Evolutionary conservation across 1,140 invertebrate genomes (phyloP).

Genomic region (Rhizoglyphus robini): DNA sequence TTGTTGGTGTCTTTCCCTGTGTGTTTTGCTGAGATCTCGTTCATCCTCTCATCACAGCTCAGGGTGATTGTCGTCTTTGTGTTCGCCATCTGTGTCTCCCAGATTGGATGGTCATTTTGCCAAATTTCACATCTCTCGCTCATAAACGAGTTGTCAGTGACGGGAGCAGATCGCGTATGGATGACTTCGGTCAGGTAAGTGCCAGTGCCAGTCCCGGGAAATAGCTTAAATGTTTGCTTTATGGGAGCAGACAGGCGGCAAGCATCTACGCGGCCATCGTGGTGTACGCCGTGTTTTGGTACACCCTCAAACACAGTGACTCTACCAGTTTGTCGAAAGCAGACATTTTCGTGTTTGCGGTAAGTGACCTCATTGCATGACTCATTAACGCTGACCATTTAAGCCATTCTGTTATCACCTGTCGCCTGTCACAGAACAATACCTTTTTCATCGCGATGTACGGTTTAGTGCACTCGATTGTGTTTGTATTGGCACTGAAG

Average conservation of each 20-base stretch:
- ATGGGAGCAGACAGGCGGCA: not conserved
- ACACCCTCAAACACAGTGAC: not conserved
- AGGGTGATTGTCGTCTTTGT: not conserved
- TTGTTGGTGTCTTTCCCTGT: not conserved
- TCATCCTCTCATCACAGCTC: not conserved
- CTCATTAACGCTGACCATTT: not conserved
- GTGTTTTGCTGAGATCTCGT: not conserved
- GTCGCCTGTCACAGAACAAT: not conserved
- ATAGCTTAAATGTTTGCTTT: not conserved
- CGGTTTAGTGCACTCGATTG: not conserved
- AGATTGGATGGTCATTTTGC: not conserved
- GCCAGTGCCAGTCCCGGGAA: too few relatives aligned
- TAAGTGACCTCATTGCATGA: not conserved
- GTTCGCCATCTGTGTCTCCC: not conserved
- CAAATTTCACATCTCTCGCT: conserved; percentile 11
- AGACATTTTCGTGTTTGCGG: not conserved
- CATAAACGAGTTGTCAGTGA: not conserved
- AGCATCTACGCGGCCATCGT: conserved; percentile 1
- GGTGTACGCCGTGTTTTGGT: not conserved
- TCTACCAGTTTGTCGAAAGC: not conserved
- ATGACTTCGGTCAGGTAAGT: not conserved
- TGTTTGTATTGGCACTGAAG: not conserved
- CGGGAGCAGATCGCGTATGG: not conserved
- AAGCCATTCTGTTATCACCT: not conserved
- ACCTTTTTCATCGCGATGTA: not conserved